Evolutionary conservation across 35 echinoderm and acorn worm genomes (phyloP), one percentile per base, ranked within the genome.

Genomic region (Ophiothrix spiculata): DNA sequence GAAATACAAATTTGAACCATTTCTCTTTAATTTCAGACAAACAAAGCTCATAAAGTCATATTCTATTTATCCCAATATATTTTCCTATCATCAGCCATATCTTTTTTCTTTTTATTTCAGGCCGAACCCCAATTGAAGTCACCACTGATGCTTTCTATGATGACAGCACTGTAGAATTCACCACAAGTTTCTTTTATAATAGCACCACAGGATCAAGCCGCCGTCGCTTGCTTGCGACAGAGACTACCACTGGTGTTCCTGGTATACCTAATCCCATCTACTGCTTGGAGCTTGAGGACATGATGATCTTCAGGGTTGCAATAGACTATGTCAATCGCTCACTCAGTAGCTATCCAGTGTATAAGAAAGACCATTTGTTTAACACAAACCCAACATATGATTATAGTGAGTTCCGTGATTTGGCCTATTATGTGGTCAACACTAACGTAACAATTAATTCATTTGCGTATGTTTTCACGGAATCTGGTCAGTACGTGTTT

Each of bases 371-470:
- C 78, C 95, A 98, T 56, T 83, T 98, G n/a, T 94, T 94, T 85
- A 98, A 98, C 91, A 88, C 88, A 25, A 97, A 97, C 77, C 94
- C 94, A n/a, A 83, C 91, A 6, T 97, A 91, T 56, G 94, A 97
- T 76, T 97, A 97, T 85, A 93, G 94, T 76, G 94, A 93, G 37
- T 94, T 93, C 92, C 60, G 87, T 13, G 3, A 15, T 28, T 25
- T 25, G 1, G 2, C 29, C 17, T 28, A 28, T 11, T 25, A 15
- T 69, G 29, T 28, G 29, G 60, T 25, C 16, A 69, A 25, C 29
- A 25, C 60, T 28, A 93, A 94, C 32, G 88, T 94, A 15, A 75
- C 91, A 64, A 91, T 98, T 32, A 74, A 86, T 25, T 85, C 89
- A 23, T 98, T 98, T 35, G 95, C 95, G 10, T 92, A 98, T 54